Conservation (phyloP, 2,113 vertebrate genomes). For the Chrysemys picta region DNA sequence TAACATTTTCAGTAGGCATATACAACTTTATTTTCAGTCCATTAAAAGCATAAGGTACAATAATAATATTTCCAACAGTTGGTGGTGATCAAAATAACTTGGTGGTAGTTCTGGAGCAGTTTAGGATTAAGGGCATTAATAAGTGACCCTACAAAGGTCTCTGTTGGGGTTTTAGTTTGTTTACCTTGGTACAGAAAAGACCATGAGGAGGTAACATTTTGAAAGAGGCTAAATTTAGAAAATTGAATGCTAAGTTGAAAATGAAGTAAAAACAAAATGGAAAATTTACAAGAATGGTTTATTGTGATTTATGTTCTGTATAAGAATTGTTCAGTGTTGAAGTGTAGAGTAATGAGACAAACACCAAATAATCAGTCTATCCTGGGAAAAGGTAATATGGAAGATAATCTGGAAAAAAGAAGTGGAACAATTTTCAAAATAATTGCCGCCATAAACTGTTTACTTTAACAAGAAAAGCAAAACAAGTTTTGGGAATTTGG, state of each 20-base stretch:
- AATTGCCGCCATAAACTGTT: too few species aligned
- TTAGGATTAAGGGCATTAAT: background rate
- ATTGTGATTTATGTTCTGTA: background rate
- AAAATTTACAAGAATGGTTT: background rate
- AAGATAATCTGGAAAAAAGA: background rate
- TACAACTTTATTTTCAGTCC: background rate
- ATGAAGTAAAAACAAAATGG: fast-evolving
- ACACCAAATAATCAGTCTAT: background rate
- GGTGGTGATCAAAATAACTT: background rate
- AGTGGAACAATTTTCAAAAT: background rate
- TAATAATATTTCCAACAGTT: background rate
- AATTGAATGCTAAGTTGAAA: background rate
- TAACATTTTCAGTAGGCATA: background rate
- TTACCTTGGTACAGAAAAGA: background rate
- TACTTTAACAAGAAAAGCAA: background rate
- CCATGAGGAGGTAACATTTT: fast-evolving
- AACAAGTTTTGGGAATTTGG: background rate
- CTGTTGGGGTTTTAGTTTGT: background rate
- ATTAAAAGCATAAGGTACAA: background rate
- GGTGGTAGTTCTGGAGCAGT: background rate
- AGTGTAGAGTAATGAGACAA: background rate
- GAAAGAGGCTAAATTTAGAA: background rate
- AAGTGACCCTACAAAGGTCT: background rate
- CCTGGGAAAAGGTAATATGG: background rate
- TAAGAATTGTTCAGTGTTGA: background rate